phyloP scores from a whole-genome alignment of 1,140 invertebrate species.

The Neodiprion lecontei region DNA sequence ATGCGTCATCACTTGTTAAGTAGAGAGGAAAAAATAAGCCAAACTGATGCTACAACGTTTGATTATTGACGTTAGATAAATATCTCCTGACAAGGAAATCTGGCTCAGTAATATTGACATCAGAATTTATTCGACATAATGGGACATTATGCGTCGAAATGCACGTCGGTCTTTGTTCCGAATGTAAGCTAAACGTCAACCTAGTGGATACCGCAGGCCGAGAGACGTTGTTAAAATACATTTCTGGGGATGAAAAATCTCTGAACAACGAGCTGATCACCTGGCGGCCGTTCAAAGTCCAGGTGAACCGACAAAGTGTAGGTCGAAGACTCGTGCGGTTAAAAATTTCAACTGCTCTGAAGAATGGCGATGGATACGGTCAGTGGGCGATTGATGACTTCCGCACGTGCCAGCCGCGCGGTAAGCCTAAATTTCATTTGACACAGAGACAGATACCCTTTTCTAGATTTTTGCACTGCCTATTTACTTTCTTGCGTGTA shows the following conservation, averaged over 20 bases:
- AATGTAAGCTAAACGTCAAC: conserved; percentile 26
- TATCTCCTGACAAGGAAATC: conserved; percentile 25
- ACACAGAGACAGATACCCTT: background rate
- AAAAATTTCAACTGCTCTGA: background rate
- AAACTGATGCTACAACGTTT: background rate
- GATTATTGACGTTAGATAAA: conserved; percentile 21
- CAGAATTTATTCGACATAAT: background rate
- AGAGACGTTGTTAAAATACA: background rate
- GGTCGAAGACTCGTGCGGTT: conserved; percentile 11
- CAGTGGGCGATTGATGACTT: background rate
- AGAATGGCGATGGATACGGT: background rate
- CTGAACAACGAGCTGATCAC: conserved; percentile 23
- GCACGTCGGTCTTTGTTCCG: conserved; percentile 30
- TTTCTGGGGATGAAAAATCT: background rate
- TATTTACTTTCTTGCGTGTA: conserved; percentile 18
- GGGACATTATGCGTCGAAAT: conserved; percentile 31
- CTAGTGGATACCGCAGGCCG: background rate
- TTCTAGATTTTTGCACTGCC: too few relatives aligned
- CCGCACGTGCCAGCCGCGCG: background rate
- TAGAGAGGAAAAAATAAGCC: background rate
- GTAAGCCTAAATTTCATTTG: background rate
- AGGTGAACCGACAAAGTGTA: background rate
- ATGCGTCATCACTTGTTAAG: background rate
- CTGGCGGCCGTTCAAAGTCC: conserved; percentile 32
- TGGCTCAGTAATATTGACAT: conserved; percentile 21